These are phyloP conservation scores for Nemapogon koenigi DNA, from an alignment of 2,888 invertebrate genomes.

Conservation along the genomic window DNA sequence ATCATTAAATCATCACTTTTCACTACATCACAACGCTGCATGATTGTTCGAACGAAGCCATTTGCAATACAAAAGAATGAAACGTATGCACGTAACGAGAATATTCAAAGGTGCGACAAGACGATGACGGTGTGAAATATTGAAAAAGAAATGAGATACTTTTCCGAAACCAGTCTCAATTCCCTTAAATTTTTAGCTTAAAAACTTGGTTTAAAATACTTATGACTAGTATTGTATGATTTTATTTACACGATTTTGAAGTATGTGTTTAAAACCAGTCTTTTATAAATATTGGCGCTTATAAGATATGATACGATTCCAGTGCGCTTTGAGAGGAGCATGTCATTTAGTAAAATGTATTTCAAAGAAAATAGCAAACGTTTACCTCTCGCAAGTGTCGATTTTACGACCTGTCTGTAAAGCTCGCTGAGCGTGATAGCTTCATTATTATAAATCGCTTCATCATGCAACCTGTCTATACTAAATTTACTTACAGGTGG, in stretches of 20 bases:
- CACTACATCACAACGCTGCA: too few relatives aligned
- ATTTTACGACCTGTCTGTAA: constrained; percentile 7
- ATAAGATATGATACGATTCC: too few relatives aligned
- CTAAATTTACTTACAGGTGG: constrained; percentile 1
- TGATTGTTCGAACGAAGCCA: not conserved
- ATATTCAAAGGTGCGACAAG: constrained; percentile 6
- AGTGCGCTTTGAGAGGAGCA: not conserved
- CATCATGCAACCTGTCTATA: not conserved
- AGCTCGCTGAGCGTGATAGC: constrained; percentile 5
- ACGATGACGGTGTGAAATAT: constrained; percentile 1
- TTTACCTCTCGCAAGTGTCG: not conserved
- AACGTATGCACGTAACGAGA: constrained; percentile 2
- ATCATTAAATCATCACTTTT: too few relatives aligned
- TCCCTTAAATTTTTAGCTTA: too few relatives aligned
- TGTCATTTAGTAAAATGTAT: constrained; percentile 7
- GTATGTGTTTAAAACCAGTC: too few relatives aligned
- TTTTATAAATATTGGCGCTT: too few relatives aligned
- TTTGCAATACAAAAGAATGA: constrained; percentile 1
- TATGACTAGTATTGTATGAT: too few relatives aligned
- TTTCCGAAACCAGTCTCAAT: too few relatives aligned
- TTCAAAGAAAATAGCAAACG: constrained; percentile 6
- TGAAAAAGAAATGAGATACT: constrained; percentile 1
- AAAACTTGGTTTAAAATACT: too few relatives aligned
- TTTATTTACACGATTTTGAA: too few relatives aligned
- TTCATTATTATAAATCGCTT: constrained; percentile 7